Conservation (phyloP, 2,888 invertebrate species). For the Pseudeuparius sepicola region DNA sequence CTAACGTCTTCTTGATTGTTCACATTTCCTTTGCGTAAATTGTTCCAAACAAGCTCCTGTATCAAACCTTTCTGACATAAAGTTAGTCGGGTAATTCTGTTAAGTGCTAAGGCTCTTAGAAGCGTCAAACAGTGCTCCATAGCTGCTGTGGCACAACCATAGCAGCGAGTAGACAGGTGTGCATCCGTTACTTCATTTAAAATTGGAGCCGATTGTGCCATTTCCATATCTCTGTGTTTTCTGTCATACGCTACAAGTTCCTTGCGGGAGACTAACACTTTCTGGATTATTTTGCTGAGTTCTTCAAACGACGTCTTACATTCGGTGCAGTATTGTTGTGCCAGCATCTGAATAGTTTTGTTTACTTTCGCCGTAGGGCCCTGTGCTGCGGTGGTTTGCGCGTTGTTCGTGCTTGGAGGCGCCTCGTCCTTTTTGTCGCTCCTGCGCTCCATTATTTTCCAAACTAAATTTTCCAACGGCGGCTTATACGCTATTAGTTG, state of each 20-base stretch:
- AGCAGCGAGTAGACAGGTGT: slow-evolving; percentile 54
- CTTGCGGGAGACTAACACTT: slow-evolving; percentile 81
- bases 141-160: slow-evolving; percentile 82
- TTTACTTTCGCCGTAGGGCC: slow-evolving; percentile 54
- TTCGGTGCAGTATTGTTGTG: slow-evolving; percentile 91
- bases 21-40: slow-evolving; percentile 65
- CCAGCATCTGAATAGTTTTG: slow-evolving; percentile 85
- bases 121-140: slow-evolving; percentile 91
- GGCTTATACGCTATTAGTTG: slow-evolving; percentile 86
- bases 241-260: slow-evolving; percentile 88
- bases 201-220: slow-evolving; percentile 36
- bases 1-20: slow-evolving; percentile 82
- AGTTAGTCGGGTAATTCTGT: slow-evolving; percentile 60
- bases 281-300: slow-evolving; percentile 79
- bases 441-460: slow-evolving; percentile 82
- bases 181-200: slow-evolving; percentile 27
- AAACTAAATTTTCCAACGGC: slow-evolving; percentile 71
- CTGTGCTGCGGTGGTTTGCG: slow-evolving; percentile 23
- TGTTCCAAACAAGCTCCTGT: slow-evolving; percentile 65
- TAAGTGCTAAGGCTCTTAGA: slow-evolving; percentile 78
- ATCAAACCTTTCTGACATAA: slow-evolving; percentile 80
- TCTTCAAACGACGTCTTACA: slow-evolving; percentile 94
- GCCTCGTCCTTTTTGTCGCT: slow-evolving; percentile 55
- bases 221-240: slow-evolving; percentile 57
- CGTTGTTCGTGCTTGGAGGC: slow-evolving; percentile 23